Conservation (phyloP, 2,888 invertebrate species). For the Cryptocephalus primarius region DNA sequence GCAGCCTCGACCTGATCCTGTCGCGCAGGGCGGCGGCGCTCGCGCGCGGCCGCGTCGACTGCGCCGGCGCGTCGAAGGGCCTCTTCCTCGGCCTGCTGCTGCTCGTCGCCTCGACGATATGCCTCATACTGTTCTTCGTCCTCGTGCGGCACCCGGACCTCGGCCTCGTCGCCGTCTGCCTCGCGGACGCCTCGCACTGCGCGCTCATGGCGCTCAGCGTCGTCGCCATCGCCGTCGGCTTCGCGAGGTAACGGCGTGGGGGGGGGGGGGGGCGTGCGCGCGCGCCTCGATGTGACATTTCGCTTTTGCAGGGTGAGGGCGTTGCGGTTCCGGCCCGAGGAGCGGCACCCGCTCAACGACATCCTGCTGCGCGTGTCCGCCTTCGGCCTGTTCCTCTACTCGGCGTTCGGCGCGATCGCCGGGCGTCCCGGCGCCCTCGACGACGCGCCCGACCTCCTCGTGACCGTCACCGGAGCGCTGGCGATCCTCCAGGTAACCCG, state of each 20-base stretch:
- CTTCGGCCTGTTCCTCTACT: slow-evolving; percentile 86
- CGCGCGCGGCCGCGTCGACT: slow-evolving; percentile 83
- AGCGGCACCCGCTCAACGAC: slow-evolving; percentile 82
- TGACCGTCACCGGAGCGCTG: slow-evolving; percentile 79
- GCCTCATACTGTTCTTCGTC: slow-evolving; percentile 92
- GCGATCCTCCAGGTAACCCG: slow-evolving; percentile 72
- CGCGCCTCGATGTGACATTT: too few species aligned
- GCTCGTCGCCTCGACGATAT: slow-evolving; percentile 82
- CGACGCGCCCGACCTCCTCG: slow-evolving; percentile 76
- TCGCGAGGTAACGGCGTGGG: slow-evolving; percentile 65
- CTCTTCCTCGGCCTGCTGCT: slow-evolving; percentile 84
- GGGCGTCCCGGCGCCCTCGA: slow-evolving; percentile 76
- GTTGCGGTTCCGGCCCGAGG: slow-evolving; percentile 83
- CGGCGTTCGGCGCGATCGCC: slow-evolving; percentile 86
- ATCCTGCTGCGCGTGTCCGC: slow-evolving; percentile 86
- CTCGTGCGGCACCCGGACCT: slow-evolving; percentile 77
- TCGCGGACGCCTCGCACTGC: slow-evolving; percentile 86
- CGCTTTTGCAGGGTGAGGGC: slow-evolving; percentile 60
- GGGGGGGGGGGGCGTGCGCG: too few species aligned
- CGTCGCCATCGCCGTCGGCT: slow-evolving; percentile 81
- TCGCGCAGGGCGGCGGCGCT: slow-evolving; percentile 77
- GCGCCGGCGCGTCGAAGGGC: slow-evolving; percentile 89
- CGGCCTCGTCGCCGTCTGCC: slow-evolving; percentile 75
- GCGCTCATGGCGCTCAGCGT: slow-evolving; percentile 79
- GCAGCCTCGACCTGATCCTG: slow-evolving; percentile 77